A percentile compares a stretch with the other conserved stretches of the same genome.
These are phyloP conservation scores for Cyanistes caeruleus DNA, from an alignment of 2,113 vertebrate species.

Conservation along the genomic window DNA sequence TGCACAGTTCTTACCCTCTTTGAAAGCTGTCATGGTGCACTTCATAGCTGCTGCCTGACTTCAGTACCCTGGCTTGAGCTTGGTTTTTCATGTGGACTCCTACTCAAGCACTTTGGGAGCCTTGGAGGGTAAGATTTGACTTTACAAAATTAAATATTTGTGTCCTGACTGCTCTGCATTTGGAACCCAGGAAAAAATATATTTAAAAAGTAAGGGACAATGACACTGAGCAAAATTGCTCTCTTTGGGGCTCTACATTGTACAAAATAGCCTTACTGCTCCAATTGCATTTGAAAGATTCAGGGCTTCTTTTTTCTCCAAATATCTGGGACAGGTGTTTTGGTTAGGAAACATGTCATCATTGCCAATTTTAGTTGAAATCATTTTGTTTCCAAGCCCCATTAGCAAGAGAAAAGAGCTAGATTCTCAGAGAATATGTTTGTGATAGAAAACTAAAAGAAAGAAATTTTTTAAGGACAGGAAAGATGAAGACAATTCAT, in stretches of 20 bases:
- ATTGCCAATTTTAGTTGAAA: not conserved
- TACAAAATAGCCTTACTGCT: not conserved
- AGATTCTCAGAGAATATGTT: not conserved
- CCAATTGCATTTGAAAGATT: not conserved
- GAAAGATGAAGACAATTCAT: not conserved
- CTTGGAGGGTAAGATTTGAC: not conserved
- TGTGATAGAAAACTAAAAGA: not conserved
- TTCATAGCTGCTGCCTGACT: not conserved
- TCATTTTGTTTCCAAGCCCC: not conserved
- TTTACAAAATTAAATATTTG: not conserved
- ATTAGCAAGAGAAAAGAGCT: not conserved
- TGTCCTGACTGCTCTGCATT: not conserved
- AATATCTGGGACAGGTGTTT: not conserved
- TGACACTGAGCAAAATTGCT: not conserved
- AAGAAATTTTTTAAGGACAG: not conserved
- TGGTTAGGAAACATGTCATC: not conserved
- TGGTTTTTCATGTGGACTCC: not conserved
- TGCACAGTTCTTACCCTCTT: accelerated
- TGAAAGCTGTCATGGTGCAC: not conserved
- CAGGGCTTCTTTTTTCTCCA: not conserved
- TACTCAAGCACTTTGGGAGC: not conserved
- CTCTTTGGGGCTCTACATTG: not conserved
- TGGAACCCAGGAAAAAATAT: not conserved
- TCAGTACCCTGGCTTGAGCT: not conserved
- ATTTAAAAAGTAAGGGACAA: not conserved